phyloP scores from a whole-genome alignment of 2,888 invertebrate species.

The Glomeris marginata region DNA sequence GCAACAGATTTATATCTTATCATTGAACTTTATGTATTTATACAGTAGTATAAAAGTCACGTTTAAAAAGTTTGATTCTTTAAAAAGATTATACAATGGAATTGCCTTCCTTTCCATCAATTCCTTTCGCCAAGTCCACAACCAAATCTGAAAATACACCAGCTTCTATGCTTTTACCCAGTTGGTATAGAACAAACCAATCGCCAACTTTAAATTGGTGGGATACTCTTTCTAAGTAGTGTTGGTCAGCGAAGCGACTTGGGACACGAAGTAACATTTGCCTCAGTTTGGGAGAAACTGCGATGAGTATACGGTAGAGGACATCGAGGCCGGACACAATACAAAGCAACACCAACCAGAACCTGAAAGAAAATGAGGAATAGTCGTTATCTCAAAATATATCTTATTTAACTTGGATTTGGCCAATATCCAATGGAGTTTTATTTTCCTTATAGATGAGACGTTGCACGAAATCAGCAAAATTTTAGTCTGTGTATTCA shows the following conservation, averaged over 20 bases:
- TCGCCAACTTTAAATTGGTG: constrained; percentile 3
- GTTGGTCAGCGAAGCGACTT: background rate
- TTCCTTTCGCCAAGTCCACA: background rate
- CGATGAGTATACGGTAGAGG: background rate
- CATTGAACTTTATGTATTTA: no score
- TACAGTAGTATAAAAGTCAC: no score
- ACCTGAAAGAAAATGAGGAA: background rate
- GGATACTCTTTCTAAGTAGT: background rate
- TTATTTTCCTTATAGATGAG: no score
- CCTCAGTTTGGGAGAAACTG: background rate
- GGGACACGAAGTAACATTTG: background rate
- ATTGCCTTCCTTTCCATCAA: constrained; percentile 2
- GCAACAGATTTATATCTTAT: no score
- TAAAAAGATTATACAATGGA: background rate
- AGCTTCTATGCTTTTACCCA: constrained; percentile 4
- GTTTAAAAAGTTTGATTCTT: no score
- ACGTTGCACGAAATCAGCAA: no score
- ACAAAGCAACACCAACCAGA: constrained; percentile 8
- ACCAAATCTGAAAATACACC: background rate
- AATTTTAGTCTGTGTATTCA: no score
- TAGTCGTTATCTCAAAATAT: no score
- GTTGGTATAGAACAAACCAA: constrained; percentile 8
- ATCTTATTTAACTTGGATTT: no score
- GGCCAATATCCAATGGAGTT: no score
- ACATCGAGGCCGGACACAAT: constrained; percentile 2